Evolutionary conservation across 2,113 vertebrate genomes (phyloP), one percentile per base, ranked within the genome.

Genomic region (Ailuropoda melanoleuca): DNA sequence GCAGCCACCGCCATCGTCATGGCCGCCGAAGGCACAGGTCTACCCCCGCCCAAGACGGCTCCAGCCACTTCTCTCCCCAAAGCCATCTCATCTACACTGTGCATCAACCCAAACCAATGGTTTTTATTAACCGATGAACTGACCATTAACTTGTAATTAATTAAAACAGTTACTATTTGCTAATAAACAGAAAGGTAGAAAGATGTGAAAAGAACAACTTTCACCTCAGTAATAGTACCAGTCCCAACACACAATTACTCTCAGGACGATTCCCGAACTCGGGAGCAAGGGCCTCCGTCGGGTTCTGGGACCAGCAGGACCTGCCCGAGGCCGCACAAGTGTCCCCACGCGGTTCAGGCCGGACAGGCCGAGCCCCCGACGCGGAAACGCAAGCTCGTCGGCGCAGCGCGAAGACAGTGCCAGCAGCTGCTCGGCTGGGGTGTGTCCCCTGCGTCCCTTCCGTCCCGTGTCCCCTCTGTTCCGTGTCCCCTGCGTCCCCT

Each of bases 1-100:
- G 21, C 1, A 0, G 29, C 4, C 48, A 8, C 1, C 15, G 14
- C 13, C 46, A 3, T n/a, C 8, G 11, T 15, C 29, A 2, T 0
- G 8, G 48, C n/a, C 10, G 2, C 29, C 4, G 53, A 29, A 12
- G 39, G 6, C 26, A 19, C 72, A 17, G 72, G 43, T 4, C 72
- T 15, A 29, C 43, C 8, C 39, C 43, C 19, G 3, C 70, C 7
- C 4, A 1, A 12, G 6, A 6, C 0, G 5, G 34, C 17, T 64
- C 64, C 6, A 10, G 48, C 31, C 17, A 14, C 7, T 15, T 26
- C 23, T 29, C 64, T 34, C 21, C 60, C 60, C 56, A 17, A n/a
- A 39, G 8, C 1, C 15, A 21, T 39, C 23, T 10, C 1, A 21
- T 43, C 68, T 43, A 11, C 1, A 3, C 1, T 3, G 12, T 50